A percentile compares a stretch with the other conserved stretches of the same genome.
Conservation (phyloP, 2,113 vertebrate genomes). For the Zosterops lateralis region DNA sequence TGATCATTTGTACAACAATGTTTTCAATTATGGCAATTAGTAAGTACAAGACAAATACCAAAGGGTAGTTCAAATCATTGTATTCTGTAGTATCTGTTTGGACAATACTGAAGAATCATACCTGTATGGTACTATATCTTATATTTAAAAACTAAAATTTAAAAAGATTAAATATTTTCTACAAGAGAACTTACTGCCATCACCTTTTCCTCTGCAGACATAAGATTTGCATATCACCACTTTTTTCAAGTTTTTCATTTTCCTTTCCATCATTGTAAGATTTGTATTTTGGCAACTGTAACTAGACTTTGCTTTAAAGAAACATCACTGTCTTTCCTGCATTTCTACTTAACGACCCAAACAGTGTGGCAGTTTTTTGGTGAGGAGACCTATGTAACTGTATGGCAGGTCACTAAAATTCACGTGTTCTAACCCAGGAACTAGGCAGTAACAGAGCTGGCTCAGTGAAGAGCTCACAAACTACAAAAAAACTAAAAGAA, state of each 20-base stretch:
- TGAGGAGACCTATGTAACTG: background rate
- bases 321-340: background rate
- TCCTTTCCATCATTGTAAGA: background rate
- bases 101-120: background rate
- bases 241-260: background rate
- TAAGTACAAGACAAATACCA: background rate
- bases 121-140: background rate
- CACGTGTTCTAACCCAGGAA: rapidly evolving
- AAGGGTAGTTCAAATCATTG: background rate
- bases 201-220: background rate
- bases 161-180: background rate
- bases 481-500: background rate
- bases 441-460: background rate
- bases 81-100: background rate
- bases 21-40: background rate
- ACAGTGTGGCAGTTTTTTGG: background rate
- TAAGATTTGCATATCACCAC: background rate
- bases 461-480: background rate
- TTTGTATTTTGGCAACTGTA: background rate
- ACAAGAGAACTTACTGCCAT: background rate
- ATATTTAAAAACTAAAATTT: background rate
- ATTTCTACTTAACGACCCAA: background rate
- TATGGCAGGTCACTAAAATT: background rate
- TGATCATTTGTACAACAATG: background rate
- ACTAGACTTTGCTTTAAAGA: background rate